phyloP scores from a whole-genome alignment of 1,140 invertebrate species.

The Homarus americanus region DNA sequence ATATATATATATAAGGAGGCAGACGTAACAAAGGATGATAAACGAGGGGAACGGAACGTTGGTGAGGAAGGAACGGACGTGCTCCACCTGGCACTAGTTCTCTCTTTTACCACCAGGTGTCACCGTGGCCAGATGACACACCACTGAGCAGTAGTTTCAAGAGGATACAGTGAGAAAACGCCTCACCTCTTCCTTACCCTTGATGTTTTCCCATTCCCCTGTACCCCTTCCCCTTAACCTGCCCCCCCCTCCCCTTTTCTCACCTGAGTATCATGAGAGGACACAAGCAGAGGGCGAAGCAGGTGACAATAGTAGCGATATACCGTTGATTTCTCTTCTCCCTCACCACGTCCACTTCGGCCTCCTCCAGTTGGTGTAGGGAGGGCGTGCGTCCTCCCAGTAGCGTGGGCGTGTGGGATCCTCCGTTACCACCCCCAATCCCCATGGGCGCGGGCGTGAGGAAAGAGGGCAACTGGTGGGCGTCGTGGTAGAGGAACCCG shows the following conservation, averaged over 20 bases:
- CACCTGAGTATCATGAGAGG: slow-evolving; percentile 84
- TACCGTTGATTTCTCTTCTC: slow-evolving; percentile 85
- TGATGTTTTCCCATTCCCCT: background rate
- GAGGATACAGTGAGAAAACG: too few relatives aligned
- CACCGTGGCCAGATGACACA: too few relatives aligned
- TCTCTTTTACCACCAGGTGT: too few relatives aligned
- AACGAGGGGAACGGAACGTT: too few relatives aligned
- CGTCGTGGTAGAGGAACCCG: slow-evolving; percentile 7
- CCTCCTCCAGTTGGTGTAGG: slow-evolving; percentile 80
- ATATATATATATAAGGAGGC: too few relatives aligned
- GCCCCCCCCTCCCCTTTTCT: slow-evolving; percentile 52
- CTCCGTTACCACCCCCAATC: slow-evolving; percentile 1
- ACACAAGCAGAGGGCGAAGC: slow-evolving; percentile 84
- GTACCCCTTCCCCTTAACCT: background rate
- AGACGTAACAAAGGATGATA: too few relatives aligned
- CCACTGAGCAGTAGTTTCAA: too few relatives aligned
- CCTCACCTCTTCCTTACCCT: background rate
- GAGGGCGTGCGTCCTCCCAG: slow-evolving; percentile 45
- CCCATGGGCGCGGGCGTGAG: slow-evolving; percentile 26
- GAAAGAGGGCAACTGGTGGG: slow-evolving; percentile 60
- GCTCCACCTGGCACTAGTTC: too few relatives aligned
- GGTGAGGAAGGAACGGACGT: too few relatives aligned
- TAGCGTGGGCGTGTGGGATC: slow-evolving; percentile 34
- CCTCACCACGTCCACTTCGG: slow-evolving; percentile 81
- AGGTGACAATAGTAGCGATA: slow-evolving; percentile 83